Base-by-base conservation (phyloP, 1,140 invertebrate species). In the Apis dorsata region DNA sequence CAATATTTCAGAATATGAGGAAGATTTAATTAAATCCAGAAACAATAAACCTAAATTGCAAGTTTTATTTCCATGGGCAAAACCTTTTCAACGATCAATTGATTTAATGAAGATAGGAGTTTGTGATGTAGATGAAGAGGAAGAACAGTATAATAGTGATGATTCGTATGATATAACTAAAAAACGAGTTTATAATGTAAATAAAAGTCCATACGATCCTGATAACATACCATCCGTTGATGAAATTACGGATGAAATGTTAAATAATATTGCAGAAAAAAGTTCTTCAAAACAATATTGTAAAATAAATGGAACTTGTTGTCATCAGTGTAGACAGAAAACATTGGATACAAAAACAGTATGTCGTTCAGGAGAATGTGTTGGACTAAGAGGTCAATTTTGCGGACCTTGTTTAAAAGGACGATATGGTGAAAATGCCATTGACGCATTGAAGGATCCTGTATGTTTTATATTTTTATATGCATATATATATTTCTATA, bases 301-400 rank as follows among this genome's bases (percentile, higher is more conserved):
- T 83, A 89, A 79, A 69, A 11, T 81, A 21, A 81, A 86, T 63
- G 94, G 94, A 10, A 93, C 93, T 2, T 85, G 79, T 76, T 94
- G 94, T 84, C 94, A 94, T 86, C 94, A 94, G 51, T 94, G 94
- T 77, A 88, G 94, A 53, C 94, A 94, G 73, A 95, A 94, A 86
- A 94, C 94, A 2, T 76, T 89, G 28, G 94, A 95, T 81, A 94
- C 92, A 13, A 95, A 95, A 85, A 94, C 94, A 8, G 90, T 92
- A 49, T 95, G 94, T 49, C 87, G 94, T 71, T 93, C 92, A 21
- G 89, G 90, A 53, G 75, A 88, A 72, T 95, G 94, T 85, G 69
- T 92, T 21, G 94, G 94, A 28, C 83, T 94, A 7, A 88, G 93
- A 79, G 94, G 94, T 24, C 92, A 94, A 86, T 94, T 95, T 83